Evolutionary conservation across 30 jellyfish, hydroid and myxozoan species (phyloP).

Genomic region (Sanderia malayensis): DNA sequence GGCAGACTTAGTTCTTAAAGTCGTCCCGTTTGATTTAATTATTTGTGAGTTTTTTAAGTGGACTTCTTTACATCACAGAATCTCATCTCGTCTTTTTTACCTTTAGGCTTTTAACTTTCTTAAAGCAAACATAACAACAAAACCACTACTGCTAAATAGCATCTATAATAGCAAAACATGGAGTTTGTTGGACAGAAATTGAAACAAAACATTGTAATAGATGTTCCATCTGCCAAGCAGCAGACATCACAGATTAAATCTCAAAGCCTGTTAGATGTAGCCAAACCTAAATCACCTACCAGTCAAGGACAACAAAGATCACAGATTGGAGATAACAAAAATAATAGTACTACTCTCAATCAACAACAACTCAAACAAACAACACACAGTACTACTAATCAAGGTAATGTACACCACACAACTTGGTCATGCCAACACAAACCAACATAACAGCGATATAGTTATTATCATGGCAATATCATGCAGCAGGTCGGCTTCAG

Average conservation of each 20-base stretch:
- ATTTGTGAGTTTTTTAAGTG: too few relatives aligned
- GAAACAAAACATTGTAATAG: not conserved
- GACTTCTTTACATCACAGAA: too few relatives aligned
- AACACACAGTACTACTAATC: not conserved
- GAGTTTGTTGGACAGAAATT: too few relatives aligned
- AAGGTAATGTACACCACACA: not conserved
- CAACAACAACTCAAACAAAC: not conserved
- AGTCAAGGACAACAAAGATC: not conserved
- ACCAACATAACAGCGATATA: too few relatives aligned
- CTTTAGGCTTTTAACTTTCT: too few relatives aligned
- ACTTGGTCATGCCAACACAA: not conserved
- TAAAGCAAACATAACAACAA: too few relatives aligned
- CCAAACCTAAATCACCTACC: not conserved
- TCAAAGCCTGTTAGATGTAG: not conserved
- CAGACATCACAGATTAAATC: not conserved
- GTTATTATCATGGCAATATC: too few relatives aligned
- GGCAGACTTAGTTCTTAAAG: too few relatives aligned
- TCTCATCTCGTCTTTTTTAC: too few relatives aligned
- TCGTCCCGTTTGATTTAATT: too few relatives aligned
- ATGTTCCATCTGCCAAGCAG: not conserved
- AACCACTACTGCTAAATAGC: not conserved
- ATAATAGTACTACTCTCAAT: not conserved
- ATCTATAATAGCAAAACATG: too few relatives aligned
- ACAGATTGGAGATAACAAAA: not conserved
- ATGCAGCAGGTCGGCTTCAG: too few relatives aligned